Percentiles rank a stretch among this genome's conserved stretches.
Conservation (phyloP, 2,797 vertebrate genomes). For the Thripadectes ignobilis region DNA sequence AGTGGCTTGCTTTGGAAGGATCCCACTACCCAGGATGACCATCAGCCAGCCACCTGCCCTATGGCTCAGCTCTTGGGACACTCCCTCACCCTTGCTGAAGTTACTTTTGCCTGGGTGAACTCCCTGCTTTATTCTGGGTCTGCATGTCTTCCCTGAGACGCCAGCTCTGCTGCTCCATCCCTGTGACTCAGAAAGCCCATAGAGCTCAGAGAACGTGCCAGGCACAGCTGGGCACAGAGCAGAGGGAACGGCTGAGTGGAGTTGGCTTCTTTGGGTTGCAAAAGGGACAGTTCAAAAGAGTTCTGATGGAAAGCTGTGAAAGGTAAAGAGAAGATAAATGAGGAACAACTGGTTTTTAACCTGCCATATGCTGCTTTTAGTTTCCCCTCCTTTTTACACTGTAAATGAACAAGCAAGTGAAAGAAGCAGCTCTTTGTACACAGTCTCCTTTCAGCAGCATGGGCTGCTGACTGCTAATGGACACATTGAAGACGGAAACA, state of each 20-base stretch:
- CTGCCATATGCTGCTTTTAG: background rate
- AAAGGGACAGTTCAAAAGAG: background rate
- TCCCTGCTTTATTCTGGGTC: background rate
- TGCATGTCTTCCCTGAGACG: rapidly evolving
- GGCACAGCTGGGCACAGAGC: rapidly evolving
- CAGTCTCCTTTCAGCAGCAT: no score
- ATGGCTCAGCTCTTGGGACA: no score
- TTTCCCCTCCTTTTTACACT: background rate
- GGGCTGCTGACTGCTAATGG: rapidly evolving
- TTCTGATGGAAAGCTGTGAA: background rate
- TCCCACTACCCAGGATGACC: rapidly evolving
- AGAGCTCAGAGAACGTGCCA: rapidly evolving
- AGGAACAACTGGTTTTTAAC: no score
- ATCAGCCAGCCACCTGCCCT: rapidly evolving
- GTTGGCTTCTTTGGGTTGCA: background rate
- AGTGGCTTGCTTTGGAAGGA: rapidly evolving
- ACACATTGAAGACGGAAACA: rapidly evolving
- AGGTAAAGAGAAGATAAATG: rapidly evolving
- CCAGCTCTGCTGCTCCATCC: no score
- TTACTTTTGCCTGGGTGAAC: background rate
- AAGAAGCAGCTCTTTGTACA: background rate
- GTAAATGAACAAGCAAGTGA: rapidly evolving
- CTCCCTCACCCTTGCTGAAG: no score
- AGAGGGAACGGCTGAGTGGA: rapidly evolving
- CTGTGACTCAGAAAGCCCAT: background rate